Base-by-base conservation (phyloP, 2,888 invertebrate species). In the Lumbricus terrestris region DNA sequence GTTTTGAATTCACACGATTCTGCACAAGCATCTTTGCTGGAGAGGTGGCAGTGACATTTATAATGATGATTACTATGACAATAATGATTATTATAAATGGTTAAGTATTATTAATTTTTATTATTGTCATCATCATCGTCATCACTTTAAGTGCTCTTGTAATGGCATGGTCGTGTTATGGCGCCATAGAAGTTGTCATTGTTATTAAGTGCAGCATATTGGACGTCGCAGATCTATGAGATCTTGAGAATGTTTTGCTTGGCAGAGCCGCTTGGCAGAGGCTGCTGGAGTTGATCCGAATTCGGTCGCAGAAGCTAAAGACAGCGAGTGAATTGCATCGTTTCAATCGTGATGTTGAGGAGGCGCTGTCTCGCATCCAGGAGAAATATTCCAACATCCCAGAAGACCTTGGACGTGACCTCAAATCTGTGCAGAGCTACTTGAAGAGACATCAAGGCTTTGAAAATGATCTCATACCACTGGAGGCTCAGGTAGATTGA, bases 251-350 rank as follows among this genome's bases (percentile, higher is more conserved):
- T 88, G 37, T 88, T 88, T 38, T 90, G 47, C 29, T 85, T 96
- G 23, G 96, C 92, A 95, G 94, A 88, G 93, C 94, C 69, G 92
- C 94, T 11, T 99, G 99, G 99, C 97, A 97, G 92, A 96, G 97
- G 88, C 96, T 99, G 0, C 96, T 98, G 89, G 97, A 97, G 89
- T 97, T 97, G 94, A 97, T 99, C 91, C 97, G 97, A 93, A 96
- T 97, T 89, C 96, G 99, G 29, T 97, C 97, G 92, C 96, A 97
- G 91, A 97, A 98, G 88, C 95, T 99, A 82, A 97, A 97, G 94
- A 98, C 98, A 0, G 99, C 99, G 0, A 98, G 98, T 18, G 98
- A 99, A 95, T 98, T 99, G 92, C 99, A 99, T 95, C 96, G 98
- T 90, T 99, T 98, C 96, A 99, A 99, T 95, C 96, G 98, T 90